A percentile compares a stretch with the other conserved stretches of the same genome.
phyloP scores from a whole-genome alignment of 2,888 invertebrate genomes.

The Caenorhabditis sp. region DNA sequence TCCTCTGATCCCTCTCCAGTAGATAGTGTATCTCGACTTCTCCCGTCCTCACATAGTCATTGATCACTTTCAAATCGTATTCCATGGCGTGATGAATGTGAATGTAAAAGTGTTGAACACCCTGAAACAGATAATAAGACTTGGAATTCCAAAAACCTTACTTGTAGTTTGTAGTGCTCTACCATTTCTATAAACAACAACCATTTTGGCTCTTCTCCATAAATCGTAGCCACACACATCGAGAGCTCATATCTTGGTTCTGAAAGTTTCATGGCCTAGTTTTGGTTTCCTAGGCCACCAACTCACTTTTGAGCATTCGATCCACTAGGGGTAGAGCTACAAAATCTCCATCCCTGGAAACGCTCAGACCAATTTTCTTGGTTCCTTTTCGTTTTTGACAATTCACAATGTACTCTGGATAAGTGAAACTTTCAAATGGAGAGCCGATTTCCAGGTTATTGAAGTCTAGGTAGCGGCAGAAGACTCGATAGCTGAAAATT shows the following conservation, averaged over 20 bases:
- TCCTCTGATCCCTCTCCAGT: conserved; percentile 14
- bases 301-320: conserved; percentile 31
- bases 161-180: conserved; percentile 58
- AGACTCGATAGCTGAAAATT: conserved; percentile 25
- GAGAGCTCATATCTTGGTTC: conserved; percentile 45
- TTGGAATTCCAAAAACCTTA: not conserved
- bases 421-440: conserved; percentile 23
- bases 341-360: conserved; percentile 1
- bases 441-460: conserved; percentile 28
- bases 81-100: conserved; percentile 25
- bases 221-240: conserved; percentile 46
- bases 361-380: conserved; percentile 45
- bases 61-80: conserved; percentile 34
- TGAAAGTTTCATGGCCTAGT: conserved; percentile 17
- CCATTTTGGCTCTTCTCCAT: conserved; percentile 57
- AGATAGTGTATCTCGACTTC: conserved; percentile 45
- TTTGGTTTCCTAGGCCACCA: not conserved
- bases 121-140: conserved; percentile 1
- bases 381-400: conserved; percentile 47
- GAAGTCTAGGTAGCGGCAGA: conserved; percentile 44
- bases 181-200: conserved; percentile 50
- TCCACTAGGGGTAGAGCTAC: conserved; percentile 28
- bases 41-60: conserved; percentile 54
- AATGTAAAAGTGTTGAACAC: conserved; percentile 50
- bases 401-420: conserved; percentile 51